Evolutionary conservation across 1,140 invertebrate species (phyloP), one percentile per base, ranked within the genome.

Genomic region (Maniola jurtina): DNA sequence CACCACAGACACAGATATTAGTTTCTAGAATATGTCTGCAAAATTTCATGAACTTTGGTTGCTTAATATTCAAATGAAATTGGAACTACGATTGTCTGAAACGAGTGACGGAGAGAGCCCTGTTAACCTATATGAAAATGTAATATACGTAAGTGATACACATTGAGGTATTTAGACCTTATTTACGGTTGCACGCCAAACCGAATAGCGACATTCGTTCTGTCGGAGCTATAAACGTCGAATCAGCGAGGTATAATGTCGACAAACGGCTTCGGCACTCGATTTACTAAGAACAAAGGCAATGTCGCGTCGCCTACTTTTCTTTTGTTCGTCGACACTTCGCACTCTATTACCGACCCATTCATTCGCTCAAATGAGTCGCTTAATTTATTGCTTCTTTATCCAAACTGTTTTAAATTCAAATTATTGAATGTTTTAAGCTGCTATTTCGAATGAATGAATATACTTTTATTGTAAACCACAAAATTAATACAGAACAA

Each of bases 201-300:
- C 61, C 35, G 42, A 34, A 8, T 13, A 61, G 50, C 42, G 48
- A 66, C 59, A 63, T 68, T 54, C 52, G 67, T 72, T 77, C 73
- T 70, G 72, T n/a, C 62, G 63, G 71, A 64, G 71, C 83, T 70
- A 86, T 87, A 86, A 87, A 89, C 73, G 86, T 88, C 86, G 86
- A 84, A 87, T 89, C 83, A 87, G 78, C 70, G 71, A 82, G 80
- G 84, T 87, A 84, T 87, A 89, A 81, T 72, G 76, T 69, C 82
- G 86, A 87, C 83, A 89, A 89, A 89, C 81, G 84, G 76, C 76
- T 78, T 65, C 72, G 69, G 79, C 77, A 84, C 79, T 88, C 86
- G 83, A 86, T 88, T 88, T 84, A 83, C 66, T 78, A 82, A 87
- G 84, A 89, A 87, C 86, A 89, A 88, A 87, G 84, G 80, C 77